Conservation (phyloP, 53 echinoderm and acorn worm species). For the Echinometra lucunter region DNA sequence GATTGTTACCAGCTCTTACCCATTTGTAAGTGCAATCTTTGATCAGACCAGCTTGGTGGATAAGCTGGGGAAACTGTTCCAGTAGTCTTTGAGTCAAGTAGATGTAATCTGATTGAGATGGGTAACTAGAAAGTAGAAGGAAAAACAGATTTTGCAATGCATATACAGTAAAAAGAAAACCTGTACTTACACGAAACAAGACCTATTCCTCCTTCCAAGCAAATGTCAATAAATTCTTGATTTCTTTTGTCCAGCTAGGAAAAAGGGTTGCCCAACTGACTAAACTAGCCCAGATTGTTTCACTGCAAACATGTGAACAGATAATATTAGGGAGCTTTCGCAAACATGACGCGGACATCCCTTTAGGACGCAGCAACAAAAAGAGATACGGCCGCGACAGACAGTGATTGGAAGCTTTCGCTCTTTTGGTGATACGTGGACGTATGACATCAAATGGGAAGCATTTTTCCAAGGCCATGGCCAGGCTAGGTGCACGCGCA, state of each 20-base stretch:
- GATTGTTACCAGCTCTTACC: not conserved
- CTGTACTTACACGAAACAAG: too few relatives aligned
- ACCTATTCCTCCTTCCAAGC: not conserved
- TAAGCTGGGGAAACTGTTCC: constrained; percentile 28
- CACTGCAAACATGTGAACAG: too few relatives aligned
- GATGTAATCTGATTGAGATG: constrained; percentile 22
- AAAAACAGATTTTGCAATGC: not conserved
- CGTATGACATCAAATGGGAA: too few relatives aligned
- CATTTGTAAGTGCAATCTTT: not conserved
- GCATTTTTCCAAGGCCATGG: too few relatives aligned
- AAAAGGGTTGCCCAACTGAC: not conserved
- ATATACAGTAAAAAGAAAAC: not conserved
- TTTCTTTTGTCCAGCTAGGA: not conserved
- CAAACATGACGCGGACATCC: too few relatives aligned
- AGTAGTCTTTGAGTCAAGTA: not conserved
- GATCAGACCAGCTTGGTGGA: not conserved
- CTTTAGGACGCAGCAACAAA: too few relatives aligned
- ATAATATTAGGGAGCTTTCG: too few relatives aligned
- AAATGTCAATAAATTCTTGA: not conserved
- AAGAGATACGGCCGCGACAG: too few relatives aligned
- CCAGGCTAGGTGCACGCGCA: too few relatives aligned
- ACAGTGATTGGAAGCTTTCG: too few relatives aligned
- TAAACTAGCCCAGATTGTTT: too few relatives aligned
- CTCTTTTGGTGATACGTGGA: too few relatives aligned
- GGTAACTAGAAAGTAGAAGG: constrained; percentile 21